phyloP scores from a whole-genome alignment of 2,888 invertebrate species.

The Pandemis corylana region DNA sequence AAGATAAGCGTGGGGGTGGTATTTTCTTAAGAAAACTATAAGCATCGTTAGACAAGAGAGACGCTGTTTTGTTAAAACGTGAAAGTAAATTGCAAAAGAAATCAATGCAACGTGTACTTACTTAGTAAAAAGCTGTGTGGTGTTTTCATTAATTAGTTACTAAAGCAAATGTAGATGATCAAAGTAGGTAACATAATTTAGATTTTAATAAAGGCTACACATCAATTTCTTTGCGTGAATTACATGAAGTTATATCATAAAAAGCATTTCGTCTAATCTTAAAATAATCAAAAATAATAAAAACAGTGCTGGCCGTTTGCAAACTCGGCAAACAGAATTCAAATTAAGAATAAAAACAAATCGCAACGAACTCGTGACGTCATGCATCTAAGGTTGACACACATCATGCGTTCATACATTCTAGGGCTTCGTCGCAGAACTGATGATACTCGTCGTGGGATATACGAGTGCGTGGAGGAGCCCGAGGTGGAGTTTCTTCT shows the following conservation, averaged over 20 bases:
- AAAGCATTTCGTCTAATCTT: not conserved
- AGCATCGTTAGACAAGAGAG: not conserved
- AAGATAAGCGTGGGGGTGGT: not conserved
- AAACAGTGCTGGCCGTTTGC: constrained; percentile 5
- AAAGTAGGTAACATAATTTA: not conserved
- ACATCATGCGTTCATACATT: constrained; percentile 86
- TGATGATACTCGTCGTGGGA: constrained; percentile 92
- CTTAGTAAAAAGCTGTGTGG: constrained; percentile 5
- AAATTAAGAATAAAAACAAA: constrained; percentile 55
- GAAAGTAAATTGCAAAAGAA: not conserved
- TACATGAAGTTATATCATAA: not conserved
- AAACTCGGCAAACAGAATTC: not conserved
- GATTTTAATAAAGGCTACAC: not conserved
- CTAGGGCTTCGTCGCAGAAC: constrained; percentile 91
- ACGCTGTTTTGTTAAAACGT: constrained; percentile 2
- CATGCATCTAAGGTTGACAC: constrained; percentile 56
- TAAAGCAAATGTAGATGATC: constrained; percentile 12
- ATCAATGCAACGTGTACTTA: not conserved
- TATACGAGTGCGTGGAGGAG: constrained; percentile 82
- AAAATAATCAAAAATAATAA: constrained; percentile 1
- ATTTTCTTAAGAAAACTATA: not conserved
- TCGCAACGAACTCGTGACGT: constrained; percentile 57
- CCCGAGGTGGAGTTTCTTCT: constrained; percentile 71
- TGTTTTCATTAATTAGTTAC: not conserved
- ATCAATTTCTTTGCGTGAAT: not conserved